Evolutionary conservation across 2,888 invertebrate species (phyloP).

Genomic region (Napeogenes sylphis): DNA sequence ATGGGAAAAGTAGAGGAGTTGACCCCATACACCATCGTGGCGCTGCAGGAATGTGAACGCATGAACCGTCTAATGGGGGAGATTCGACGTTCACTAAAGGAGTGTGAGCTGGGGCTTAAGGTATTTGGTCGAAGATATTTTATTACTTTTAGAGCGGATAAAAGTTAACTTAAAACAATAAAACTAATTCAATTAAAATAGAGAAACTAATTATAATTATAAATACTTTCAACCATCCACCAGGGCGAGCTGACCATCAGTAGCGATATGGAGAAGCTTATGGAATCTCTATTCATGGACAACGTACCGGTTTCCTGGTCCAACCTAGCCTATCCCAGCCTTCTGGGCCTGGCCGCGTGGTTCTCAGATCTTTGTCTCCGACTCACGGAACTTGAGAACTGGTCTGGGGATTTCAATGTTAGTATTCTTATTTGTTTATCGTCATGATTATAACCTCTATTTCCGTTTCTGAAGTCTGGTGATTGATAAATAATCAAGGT

Average conservation of each 20-base stretch:
- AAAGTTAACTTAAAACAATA: no score
- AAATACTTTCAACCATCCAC: background rate
- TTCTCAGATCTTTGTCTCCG: constrained; percentile 89
- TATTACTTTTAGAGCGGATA: no score
- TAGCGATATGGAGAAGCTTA: constrained; percentile 92
- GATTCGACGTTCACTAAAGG: constrained; percentile 87
- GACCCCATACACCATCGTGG: constrained; percentile 94
- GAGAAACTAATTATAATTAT: no score
- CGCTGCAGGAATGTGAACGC: constrained; percentile 94
- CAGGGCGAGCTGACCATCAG: constrained; percentile 96
- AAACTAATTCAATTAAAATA: no score
- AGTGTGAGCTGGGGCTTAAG: constrained; percentile 92
- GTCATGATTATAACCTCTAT: background rate
- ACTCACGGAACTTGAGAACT: constrained; percentile 88
- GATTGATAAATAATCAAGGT: no score
- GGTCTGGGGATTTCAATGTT: constrained; percentile 91
- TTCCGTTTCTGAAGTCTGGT: background rate
- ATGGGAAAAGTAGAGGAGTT: constrained; percentile 92
- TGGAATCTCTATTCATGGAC: constrained; percentile 92
- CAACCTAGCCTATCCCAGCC: constrained; percentile 91
- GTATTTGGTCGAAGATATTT: constrained; percentile 52
- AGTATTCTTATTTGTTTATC: constrained; percentile 29
- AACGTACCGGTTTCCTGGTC: constrained; percentile 92
- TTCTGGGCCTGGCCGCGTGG: constrained; percentile 90
- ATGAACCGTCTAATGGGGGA: constrained; percentile 93